Percentiles rank a stretch among this genome's conserved stretches.
Evolutionary conservation across 1,140 invertebrate species (phyloP).

Genomic region (Drosophila repletoides): DNA sequence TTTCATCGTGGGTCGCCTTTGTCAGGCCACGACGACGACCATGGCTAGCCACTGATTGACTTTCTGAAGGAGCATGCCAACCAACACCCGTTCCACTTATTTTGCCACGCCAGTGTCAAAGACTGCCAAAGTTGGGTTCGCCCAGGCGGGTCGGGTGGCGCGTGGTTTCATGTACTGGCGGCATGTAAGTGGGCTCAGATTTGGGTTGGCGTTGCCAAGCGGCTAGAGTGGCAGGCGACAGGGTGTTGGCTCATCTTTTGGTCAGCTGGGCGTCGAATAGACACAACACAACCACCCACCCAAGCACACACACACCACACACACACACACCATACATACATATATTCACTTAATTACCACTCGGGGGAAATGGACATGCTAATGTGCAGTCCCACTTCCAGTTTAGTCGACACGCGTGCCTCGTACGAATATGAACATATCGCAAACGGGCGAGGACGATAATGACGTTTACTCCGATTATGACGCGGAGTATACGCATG

Average conservation of each 20-base stretch:
- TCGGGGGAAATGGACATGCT: constrained; percentile 60
- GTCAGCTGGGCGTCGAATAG: constrained; percentile 8
- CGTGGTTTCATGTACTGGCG: constrained; percentile 73
- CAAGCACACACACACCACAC: constrained; percentile 20
- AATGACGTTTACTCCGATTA: constrained; percentile 1
- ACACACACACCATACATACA: constrained; percentile 7
- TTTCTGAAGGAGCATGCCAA: constrained; percentile 41
- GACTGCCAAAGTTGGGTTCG: constrained; percentile 48
- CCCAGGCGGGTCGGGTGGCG: constrained; percentile 62
- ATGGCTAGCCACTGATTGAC: constrained; percentile 18
- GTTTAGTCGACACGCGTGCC: constrained; percentile 62
- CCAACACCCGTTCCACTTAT: constrained; percentile 30
- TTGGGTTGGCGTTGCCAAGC: neutral
- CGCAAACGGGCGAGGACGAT: constrained; percentile 43
- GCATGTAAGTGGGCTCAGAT: constrained; percentile 66
- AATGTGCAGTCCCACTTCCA: constrained; percentile 51
- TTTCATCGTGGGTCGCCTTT: neutral
- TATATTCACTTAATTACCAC: constrained; percentile 55
- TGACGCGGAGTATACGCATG: constrained; percentile 27
- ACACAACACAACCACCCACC: constrained; percentile 35
- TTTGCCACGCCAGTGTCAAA: constrained; percentile 27
- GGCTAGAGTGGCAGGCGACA: neutral
- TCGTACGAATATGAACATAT: constrained; percentile 50
- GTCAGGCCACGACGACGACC: constrained; percentile 24
- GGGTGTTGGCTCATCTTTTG: constrained; percentile 46